These are phyloP conservation scores for Paratilapia polleni DNA, from an alignment of 2,113 vertebrate genomes.

Conservation along the genomic window DNA sequence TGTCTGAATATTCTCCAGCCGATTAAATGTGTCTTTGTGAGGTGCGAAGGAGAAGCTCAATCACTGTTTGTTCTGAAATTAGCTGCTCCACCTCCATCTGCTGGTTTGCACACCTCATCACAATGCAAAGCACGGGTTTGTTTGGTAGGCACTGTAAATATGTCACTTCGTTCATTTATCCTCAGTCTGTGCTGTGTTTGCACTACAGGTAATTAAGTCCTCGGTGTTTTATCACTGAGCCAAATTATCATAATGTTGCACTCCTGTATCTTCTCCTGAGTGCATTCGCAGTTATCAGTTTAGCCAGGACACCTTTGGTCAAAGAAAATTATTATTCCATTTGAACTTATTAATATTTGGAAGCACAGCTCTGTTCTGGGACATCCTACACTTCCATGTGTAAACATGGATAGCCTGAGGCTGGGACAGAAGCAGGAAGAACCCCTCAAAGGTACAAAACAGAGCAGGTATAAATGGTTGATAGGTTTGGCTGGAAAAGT, in stretches of 20 bases:
- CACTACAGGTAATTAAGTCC: constrained; percentile 7
- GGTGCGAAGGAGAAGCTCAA: background rate
- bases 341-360: background rate
- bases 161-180: background rate
- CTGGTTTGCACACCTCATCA: constrained; percentile 2
- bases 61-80: background rate
- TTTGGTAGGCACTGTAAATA: background rate
- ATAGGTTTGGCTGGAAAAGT: no score
- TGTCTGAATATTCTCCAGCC: accelerated
- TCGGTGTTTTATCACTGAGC: constrained; percentile 3
- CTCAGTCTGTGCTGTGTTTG: background rate
- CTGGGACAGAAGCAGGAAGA: background rate
- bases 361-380: background rate
- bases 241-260: background rate
- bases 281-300: background rate
- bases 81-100: constrained; percentile 41
- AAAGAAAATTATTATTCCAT: background rate
- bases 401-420: accelerated
- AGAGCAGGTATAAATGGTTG: background rate
- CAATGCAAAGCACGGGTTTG: background rate
- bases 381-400: background rate
- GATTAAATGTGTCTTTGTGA: background rate
- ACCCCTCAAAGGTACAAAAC: no score
- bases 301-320: background rate
- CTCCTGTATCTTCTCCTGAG: background rate